Conservation (phyloP, 2,888 invertebrate species). For the Chorisops tibialis region DNA sequence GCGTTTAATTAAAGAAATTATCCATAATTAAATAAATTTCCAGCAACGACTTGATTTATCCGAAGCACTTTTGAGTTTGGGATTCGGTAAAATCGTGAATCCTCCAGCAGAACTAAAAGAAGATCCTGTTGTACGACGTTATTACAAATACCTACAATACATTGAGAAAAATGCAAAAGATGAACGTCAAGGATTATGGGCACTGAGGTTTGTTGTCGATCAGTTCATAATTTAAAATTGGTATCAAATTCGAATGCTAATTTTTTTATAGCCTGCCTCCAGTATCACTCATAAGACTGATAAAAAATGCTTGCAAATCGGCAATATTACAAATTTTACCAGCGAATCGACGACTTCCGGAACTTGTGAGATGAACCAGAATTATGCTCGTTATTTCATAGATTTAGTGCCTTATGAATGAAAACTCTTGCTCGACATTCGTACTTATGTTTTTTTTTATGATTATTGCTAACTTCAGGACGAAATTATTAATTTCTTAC, state of each 20-base stretch:
- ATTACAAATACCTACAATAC: slow-evolving; percentile 44
- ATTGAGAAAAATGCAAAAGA: slow-evolving; percentile 40
- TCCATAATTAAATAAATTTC: not conserved
- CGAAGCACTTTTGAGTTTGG: slow-evolving; percentile 46
- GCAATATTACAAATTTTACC: slow-evolving; percentile 35
- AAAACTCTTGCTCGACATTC: too few species aligned
- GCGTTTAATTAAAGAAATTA: not conserved
- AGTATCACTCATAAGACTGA: slow-evolving; percentile 30
- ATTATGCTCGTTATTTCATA: too few species aligned
- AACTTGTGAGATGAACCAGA: slow-evolving; percentile 40
- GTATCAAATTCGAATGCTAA: too few species aligned
- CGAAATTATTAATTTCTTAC: too few species aligned
- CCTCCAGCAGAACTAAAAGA: slow-evolving; percentile 24
- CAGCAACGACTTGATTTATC: slow-evolving; percentile 44
- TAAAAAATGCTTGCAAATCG: slow-evolving; percentile 29
- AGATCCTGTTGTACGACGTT: slow-evolving; percentile 37
- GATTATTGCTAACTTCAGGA: too few species aligned
- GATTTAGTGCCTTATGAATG: too few species aligned
- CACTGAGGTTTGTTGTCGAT: slow-evolving; percentile 12
- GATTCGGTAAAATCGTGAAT: slow-evolving; percentile 44
- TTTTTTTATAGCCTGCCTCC: slow-evolving; percentile 35
- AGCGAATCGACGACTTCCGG: slow-evolving; percentile 43
- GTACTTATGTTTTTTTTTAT: too few species aligned
- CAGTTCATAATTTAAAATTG: not conserved
- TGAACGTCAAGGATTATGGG: slow-evolving; percentile 36